Evolutionary conservation across 2,797 vertebrate species (phyloP), one percentile per base, ranked within the genome.

Genomic region (Chaenodraco wilsoni): DNA sequence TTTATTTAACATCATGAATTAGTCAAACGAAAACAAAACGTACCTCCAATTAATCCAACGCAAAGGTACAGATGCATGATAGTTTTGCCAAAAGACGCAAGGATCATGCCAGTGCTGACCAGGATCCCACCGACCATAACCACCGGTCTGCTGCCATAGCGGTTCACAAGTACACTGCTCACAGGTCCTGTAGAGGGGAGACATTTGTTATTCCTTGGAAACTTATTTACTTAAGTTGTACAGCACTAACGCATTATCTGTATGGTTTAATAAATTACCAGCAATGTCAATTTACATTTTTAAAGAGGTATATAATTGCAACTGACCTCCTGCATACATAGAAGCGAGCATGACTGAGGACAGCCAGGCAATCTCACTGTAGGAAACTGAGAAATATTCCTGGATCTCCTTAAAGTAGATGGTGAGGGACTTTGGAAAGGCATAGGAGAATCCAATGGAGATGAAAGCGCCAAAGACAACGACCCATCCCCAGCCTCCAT

Each of bases 381-480:
- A 96, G 64, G 96, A 96, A 2, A 94, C 91, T n/a, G 84, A 93
- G 87, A 97, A 97, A 89, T 95, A 96, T 84, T 94, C 93, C 91
- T 97, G 96, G 88, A 97, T 97, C 90, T 96, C 95, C 92, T 95
- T 96, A 87, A 92, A 96, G 93, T 95, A 95, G 88, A 96, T 93
- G 62, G 95, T 95, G 78, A 96, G 76, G 43, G 93, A 93, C 92
- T 97, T 96, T 52, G 94, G 94, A 78, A 96, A 96, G 76, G 95
- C 92, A 0, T 96, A 95, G 1, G 95, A 95, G 67, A 97, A 96
- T 85, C 95, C 95, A 27, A 96, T 94, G 65, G 94, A 93, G 57
- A 96, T 57, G 80, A 96, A 95, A 48, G 95, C 87, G 0, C 91
- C 92, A 0, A 95, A 79, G 40, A 95, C 93, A 46, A 96, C 86